A percentile compares a stretch with the other conserved stretches of the same genome.
These are phyloP conservation scores for Lasius fuliginosus DNA, from an alignment of 2,888 invertebrate genomes.

Conservation along the genomic window DNA sequence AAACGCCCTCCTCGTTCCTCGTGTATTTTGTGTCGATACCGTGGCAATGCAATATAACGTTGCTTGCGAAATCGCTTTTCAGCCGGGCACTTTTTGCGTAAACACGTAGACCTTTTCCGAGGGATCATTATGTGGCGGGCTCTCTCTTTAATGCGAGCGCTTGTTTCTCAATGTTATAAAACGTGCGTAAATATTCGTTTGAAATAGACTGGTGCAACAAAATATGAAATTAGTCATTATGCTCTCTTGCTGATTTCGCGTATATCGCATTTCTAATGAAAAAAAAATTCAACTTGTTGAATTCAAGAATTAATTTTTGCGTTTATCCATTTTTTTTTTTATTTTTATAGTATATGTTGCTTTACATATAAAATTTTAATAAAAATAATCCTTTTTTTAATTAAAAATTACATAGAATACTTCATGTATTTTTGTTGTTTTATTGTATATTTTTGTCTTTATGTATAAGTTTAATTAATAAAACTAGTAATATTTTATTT, in stretches of 20 bases:
- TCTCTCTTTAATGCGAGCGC: slow-evolving; percentile 31
- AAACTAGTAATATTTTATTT: slow-evolving; percentile 3
- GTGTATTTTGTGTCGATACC: slow-evolving; percentile 50
- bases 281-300: neutral
- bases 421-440: neutral
- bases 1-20: slow-evolving; percentile 49
- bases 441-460: neutral
- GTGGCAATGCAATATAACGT: slow-evolving; percentile 42
- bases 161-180: slow-evolving; percentile 38
- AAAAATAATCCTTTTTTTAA: too few relatives aligned
- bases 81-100: slow-evolving; percentile 49
- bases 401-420: neutral
- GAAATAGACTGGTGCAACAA: slow-evolving; percentile 51
- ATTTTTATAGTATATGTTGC: neutral
- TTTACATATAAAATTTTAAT: too few relatives aligned
- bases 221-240: slow-evolving; percentile 68
- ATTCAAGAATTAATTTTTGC: slow-evolving; percentile 15
- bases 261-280: slow-evolving; percentile 37
- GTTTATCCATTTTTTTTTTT: neutral
- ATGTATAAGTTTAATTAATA: neutral
- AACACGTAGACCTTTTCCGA: slow-evolving; percentile 37
- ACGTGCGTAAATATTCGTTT: slow-evolving; percentile 53
- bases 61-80: slow-evolving; percentile 39
- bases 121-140: slow-evolving; percentile 40
- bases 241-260: slow-evolving; percentile 36